A percentile compares a stretch with the other conserved stretches of the same genome.
Evolutionary conservation across 2,113 vertebrate genomes (phyloP).

Genomic region (Saguinus midas): DNA sequence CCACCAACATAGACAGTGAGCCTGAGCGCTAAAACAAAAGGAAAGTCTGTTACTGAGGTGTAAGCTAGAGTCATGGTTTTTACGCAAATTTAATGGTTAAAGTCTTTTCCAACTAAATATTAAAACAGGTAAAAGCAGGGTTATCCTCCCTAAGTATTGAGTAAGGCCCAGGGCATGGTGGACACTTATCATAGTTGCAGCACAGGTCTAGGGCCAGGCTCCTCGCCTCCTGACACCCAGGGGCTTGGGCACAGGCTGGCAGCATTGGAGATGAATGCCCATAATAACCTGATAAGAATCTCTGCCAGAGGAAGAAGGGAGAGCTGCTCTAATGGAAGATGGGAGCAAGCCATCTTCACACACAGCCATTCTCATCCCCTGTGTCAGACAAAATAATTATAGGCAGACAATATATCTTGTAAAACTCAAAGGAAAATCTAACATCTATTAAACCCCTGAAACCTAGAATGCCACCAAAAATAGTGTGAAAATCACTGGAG

Average conservation of each 20-base stretch:
- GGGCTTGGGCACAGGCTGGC: not conserved
- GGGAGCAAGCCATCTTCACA: not conserved
- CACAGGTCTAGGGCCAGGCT: not conserved
- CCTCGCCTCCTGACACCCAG: not conserved
- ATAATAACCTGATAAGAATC: not conserved
- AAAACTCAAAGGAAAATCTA: not conserved
- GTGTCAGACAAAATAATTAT: not conserved
- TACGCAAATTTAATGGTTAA: not conserved
- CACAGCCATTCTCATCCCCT: not conserved
- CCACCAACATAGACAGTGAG: not conserved
- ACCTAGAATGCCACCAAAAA: not conserved
- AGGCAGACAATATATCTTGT: not conserved
- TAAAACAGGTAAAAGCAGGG: not conserved
- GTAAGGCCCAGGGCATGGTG: not conserved
- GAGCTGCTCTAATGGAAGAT: not conserved
- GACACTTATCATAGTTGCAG: not conserved
- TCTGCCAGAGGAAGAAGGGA: not conserved
- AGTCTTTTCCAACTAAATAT: not conserved
- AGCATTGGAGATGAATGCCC: accelerated
- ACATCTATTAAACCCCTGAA: not conserved
- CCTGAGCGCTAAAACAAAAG: not conserved
- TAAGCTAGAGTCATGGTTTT: not conserved
- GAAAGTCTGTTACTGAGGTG: not conserved
- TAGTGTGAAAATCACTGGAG: not conserved
- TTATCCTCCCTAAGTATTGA: not conserved